Percentiles rank a stretch among this genome's conserved stretches.
phyloP scores from a whole-genome alignment of 2,797 vertebrate genomes.

The Natrix natrix region DNA sequence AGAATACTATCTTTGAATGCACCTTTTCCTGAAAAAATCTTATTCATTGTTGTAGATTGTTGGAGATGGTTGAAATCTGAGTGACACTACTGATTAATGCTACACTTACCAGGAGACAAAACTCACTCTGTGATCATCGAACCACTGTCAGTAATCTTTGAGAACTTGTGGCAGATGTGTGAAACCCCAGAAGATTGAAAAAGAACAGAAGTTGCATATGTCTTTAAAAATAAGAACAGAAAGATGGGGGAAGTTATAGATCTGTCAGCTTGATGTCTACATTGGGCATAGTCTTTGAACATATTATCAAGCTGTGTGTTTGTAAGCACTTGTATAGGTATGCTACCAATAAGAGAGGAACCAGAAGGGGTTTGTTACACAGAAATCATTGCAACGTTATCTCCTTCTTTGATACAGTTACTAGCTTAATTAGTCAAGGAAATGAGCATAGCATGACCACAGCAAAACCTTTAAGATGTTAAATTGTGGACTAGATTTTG shows the following conservation, averaged over 20 bases:
- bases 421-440: neutral
- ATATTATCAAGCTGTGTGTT: neutral
- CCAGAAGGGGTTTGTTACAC: neutral
- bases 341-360: neutral
- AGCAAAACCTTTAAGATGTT: neutral
- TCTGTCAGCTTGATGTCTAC: neutral
- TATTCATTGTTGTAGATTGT: neutral
- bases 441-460: neutral
- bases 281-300: neutral
- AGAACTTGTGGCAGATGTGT: neutral
- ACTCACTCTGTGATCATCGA: neutral
- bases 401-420: neutral
- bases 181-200: neutral
- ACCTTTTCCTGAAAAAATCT: neutral
- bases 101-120: neutral
- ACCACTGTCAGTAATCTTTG: neutral
- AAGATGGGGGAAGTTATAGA: neutral
- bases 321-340: neutral
- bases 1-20: neutral
- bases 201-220: neutral
- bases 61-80: neutral
- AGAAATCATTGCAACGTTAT: neutral
- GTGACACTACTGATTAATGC: neutral
- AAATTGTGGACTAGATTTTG: neutral
- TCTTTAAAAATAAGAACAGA: neutral